These are phyloP conservation scores for Pristionchus fissidentatus DNA, from an alignment of 2,888 invertebrate genomes.

Conservation along the genomic window DNA sequence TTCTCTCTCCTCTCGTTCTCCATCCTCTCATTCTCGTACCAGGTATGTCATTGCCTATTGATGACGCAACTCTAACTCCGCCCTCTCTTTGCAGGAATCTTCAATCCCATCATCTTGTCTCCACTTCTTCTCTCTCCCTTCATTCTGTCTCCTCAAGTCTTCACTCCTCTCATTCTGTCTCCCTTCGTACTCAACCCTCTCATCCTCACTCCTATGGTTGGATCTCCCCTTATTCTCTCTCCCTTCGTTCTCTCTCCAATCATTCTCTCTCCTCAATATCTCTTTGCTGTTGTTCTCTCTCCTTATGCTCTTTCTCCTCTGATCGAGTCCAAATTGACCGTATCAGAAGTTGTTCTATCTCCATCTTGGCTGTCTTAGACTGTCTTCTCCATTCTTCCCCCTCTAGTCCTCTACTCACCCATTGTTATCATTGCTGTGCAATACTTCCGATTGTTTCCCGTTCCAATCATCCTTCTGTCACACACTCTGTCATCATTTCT, in stretches of 20 bases:
- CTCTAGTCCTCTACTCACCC: background rate
- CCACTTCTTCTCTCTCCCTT: slow-evolving; percentile 70
- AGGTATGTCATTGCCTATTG: background rate
- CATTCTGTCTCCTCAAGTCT: slow-evolving; percentile 71
- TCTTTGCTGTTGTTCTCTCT: slow-evolving; percentile 72
- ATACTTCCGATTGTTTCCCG: background rate
- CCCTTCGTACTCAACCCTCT: slow-evolving; percentile 71
- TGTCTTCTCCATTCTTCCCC: background rate
- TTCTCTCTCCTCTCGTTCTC: slow-evolving; percentile 67
- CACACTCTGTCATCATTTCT: background rate
- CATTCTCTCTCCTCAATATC: slow-evolving; percentile 71
- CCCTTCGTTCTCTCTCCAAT: slow-evolving; percentile 71
- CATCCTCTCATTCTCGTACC: slow-evolving; percentile 70
- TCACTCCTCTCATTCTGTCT: slow-evolving; percentile 70
- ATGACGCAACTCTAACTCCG: background rate
- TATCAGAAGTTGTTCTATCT: slow-evolving; percentile 70
- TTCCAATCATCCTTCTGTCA: background rate
- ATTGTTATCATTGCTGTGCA: slow-evolving; percentile 32
- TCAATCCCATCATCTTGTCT: slow-evolving; percentile 70
- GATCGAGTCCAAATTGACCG: slow-evolving; percentile 70
- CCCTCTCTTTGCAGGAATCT: slow-evolving; percentile 59
- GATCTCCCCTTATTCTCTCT: slow-evolving; percentile 45
- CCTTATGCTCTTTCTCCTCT: slow-evolving; percentile 72
- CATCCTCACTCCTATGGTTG: slow-evolving; percentile 63
- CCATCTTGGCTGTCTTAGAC: slow-evolving; percentile 72